Evolutionary conservation across 2,888 invertebrate genomes (phyloP).

Genomic region (Chymomyza caudatula): DNA sequence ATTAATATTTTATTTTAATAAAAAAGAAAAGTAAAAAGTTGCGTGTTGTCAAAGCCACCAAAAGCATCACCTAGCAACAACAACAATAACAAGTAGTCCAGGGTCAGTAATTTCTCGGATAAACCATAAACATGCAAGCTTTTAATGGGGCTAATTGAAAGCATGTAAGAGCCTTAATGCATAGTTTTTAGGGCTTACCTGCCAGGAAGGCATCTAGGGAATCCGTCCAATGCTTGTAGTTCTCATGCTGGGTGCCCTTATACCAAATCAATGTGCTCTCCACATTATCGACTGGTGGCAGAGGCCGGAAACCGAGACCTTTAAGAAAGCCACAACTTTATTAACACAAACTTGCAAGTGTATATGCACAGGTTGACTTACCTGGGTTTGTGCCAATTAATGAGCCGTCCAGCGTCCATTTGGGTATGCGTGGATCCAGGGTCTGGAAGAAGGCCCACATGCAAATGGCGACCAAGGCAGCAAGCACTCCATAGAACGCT

Average conservation of each 20-base stretch:
- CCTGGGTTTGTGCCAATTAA: constrained; percentile 96
- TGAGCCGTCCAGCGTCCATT: constrained; percentile 90
- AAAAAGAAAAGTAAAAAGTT: constrained; percentile 27
- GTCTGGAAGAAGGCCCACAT: constrained; percentile 96
- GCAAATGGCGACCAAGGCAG: constrained; percentile 94
- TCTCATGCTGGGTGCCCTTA: constrained; percentile 87
- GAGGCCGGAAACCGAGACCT: constrained; percentile 94
- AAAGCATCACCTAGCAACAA: constrained; percentile 25
- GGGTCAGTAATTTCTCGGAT: constrained; percentile 15
- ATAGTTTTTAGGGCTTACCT: constrained; percentile 81
- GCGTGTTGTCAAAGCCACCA: constrained; percentile 32
- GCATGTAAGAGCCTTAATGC: neutral
- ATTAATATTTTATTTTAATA: constrained; percentile 35
- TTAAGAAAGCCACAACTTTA: constrained; percentile 1
- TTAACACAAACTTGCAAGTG: neutral
- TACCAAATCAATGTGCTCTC: constrained; percentile 98
- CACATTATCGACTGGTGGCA: constrained; percentile 90
- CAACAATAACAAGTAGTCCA: constrained; percentile 15
- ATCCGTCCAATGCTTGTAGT: constrained; percentile 88
- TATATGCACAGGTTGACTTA: constrained; percentile 34
- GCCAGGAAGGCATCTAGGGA: constrained; percentile 86
- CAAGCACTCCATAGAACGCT: constrained; percentile 93
- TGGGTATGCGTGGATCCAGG: constrained; percentile 91
- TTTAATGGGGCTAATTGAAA: constrained; percentile 1
- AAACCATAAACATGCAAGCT: constrained; percentile 13